These are phyloP conservation scores for Astur gentilis DNA, from an alignment of 2,113 vertebrate genomes.

Conservation along the genomic window DNA sequence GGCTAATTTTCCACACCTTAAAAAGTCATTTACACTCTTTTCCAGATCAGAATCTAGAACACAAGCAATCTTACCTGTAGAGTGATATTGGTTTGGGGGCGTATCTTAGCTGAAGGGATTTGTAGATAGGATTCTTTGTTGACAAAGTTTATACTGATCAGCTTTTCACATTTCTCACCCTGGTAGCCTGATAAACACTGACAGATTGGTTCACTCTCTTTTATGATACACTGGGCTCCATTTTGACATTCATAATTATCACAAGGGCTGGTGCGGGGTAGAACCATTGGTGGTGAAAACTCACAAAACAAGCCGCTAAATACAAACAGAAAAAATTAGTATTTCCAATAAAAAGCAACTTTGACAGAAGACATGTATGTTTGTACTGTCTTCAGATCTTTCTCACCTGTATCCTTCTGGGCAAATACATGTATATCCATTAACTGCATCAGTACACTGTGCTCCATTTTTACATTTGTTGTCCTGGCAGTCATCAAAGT, in stretches of 20 bases:
- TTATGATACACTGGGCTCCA: constrained; percentile 89
- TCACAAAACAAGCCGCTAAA: constrained; percentile 94
- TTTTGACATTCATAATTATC: constrained; percentile 95
- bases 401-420: constrained; percentile 92
- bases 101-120: constrained; percentile 85
- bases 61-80: constrained; percentile 82
- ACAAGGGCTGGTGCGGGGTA: constrained; percentile 95
- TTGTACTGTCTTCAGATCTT: background rate
- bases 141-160: constrained; percentile 93
- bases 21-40: background rate
- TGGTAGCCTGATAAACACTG: constrained; percentile 93
- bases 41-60: background rate
- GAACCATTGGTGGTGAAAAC: constrained; percentile 94
- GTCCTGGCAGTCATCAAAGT: constrained; percentile 91
- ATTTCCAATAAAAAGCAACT: background rate
- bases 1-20: background rate
- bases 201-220: constrained; percentile 85
- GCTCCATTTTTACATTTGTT: constrained; percentile 95
- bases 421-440: constrained; percentile 93
- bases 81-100: constrained; percentile 89
- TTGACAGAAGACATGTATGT: background rate
- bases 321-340: background rate
- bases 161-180: constrained; percentile 89
- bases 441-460: constrained; percentile 90
- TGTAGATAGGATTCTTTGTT: constrained; percentile 92